Evolutionary conservation across 2,113 vertebrate genomes (phyloP).

Genomic region (Onychostruthus taczanowskii): DNA sequence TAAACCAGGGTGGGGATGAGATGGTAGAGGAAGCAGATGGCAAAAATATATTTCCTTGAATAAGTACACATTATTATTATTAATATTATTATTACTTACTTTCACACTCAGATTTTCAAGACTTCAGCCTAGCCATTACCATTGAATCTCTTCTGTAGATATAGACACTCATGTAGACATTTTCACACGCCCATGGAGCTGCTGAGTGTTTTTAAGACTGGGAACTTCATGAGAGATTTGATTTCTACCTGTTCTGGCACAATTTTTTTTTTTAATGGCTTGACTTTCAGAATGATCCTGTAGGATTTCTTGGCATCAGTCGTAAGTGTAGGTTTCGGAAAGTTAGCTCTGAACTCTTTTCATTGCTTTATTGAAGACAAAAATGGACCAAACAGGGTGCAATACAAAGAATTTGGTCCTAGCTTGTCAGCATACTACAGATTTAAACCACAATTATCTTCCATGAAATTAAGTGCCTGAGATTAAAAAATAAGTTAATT

Average conservation of each 20-base stretch:
- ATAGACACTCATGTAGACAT: neutral
- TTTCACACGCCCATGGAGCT: neutral
- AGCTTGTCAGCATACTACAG: neutral
- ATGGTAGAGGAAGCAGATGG: neutral
- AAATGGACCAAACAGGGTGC: accelerated
- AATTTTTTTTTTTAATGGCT: neutral
- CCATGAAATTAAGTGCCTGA: neutral
- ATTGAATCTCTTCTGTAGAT: neutral
- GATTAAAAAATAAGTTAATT: neutral
- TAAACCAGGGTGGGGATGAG: neutral
- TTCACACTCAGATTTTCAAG: neutral
- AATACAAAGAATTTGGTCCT: neutral
- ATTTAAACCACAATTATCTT: neutral
- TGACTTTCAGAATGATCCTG: neutral
- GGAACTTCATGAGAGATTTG: neutral
- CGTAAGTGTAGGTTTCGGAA: neutral
- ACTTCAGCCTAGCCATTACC: neutral
- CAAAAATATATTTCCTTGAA: neutral
- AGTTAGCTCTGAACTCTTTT: neutral
- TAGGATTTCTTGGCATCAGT: neutral
- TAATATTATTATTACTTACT: neutral
- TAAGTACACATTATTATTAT: neutral
- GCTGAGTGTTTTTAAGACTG: neutral
- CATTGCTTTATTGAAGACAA: neutral
- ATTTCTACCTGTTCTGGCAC: neutral